Evolutionary conservation across 2,113 vertebrate genomes (phyloP), one percentile per base, ranked within the genome.

Genomic region (Neotragus pygmaeus): DNA sequence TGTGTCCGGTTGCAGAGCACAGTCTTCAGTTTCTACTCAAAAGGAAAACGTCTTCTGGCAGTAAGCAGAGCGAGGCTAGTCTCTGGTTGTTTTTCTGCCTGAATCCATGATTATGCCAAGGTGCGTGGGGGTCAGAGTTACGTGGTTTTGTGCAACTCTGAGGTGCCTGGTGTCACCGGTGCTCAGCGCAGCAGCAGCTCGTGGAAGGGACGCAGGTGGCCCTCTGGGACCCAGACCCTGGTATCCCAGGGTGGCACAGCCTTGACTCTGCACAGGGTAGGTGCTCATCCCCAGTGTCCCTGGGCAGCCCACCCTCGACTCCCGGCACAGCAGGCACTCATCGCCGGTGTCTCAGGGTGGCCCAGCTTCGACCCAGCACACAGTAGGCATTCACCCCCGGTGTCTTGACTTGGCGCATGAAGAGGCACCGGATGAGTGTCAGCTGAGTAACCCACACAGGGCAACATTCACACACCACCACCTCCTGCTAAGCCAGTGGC

Each of bases 21-120:
- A 85, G 33, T 12, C 15, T 89, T 93, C 87, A 66, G 3, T 86
- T 95, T 85, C 86, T 91, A 91, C n/a, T 60, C 92, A 82, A 64
- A 62, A 78, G 47, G 55, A 90, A 70, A 73, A 30, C 17, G n/a
- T 51, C 88, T 96, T 97, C 75, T 14, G 55, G 85, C 53, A 94
- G 30, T 53, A 30, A 60, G 3, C 4, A 8, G 0, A 0, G 84
- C 39, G 14, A 33, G 87, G 45, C 86, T 88, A 49, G 77, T 91
- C 2, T 13, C 83, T 75, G 15, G 27, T 3, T 28, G 21, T 49
- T 87, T 58, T 97, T 91, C 13, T 58, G 45, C 85, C 94, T 1
- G 30, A 92, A 30, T 90, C n/a, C 11, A 92, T 27, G 89, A 33
- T 86, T 23, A 11, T 17, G 30, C 47, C 66, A 87, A 93, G 2